Base-by-base conservation (phyloP, 2,113 vertebrate genomes). In the Leucoraja erinaceus region DNA sequence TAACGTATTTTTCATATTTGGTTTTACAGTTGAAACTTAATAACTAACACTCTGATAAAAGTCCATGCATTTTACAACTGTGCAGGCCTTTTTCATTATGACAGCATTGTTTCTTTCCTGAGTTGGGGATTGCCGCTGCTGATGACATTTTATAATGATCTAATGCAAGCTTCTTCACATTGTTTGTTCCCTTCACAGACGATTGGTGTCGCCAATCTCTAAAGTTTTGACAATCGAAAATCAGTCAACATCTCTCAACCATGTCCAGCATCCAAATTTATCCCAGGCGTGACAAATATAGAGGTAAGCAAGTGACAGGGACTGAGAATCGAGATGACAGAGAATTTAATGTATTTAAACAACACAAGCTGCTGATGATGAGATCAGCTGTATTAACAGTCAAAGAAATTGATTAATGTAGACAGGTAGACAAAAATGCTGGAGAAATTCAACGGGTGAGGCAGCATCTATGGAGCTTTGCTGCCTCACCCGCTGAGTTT, bases 251-350 rank as follows among this genome's bases (percentile, higher is more conserved):
- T 88, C 14, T 28, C 83, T 88, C 83, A 88, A 31, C 28, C 14
- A 88, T 88, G 83, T 88, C 83, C 28, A 66, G 83, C 83, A 63
- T 88, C 28, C 83, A 88, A n/a, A 63, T 88, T 63, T 88, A 66
- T 1, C 59, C 59, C 28, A 88, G 61, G 9, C 28, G 11, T 31
- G 83, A 88, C 59, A 88, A 88, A 88, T 88, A 63, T 61, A 63
- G 28, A 88, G 83, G 83, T 88, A 88, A 88, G 83, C 83, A 88
- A 63, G 14, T 18, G 18, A 1, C 28, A n/a, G 56, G 56, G 14
- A 72, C 5, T 72, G 70, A 20, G 63, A 20, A 20, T 72, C 70
- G 22, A 20, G 70, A 72, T 72, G 18, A 66, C 1, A 22, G 75
- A 11, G 9, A 9, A 61, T n/a, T 28, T 8, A 31, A 31, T 18